Evolutionary conservation across 2,113 vertebrate genomes (phyloP), one percentile per base, ranked within the genome.

Genomic region (Eclectus roratus): DNA sequence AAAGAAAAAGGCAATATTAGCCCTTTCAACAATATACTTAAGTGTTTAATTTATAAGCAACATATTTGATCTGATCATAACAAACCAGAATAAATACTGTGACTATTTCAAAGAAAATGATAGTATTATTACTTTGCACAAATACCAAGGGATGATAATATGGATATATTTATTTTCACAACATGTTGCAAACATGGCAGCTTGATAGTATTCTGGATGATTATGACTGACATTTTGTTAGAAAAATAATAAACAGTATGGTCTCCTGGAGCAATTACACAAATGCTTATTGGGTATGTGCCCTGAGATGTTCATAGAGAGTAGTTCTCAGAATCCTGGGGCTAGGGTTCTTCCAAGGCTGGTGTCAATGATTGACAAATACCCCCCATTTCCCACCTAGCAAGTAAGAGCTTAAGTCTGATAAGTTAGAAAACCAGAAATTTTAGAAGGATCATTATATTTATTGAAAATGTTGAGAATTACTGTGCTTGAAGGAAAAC

Each of bases 191-290:
- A 92, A 29, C 15, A 46, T 39, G 79, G 76, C 92, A 91, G 71
- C 70, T 82, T 79, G 90, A 72, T 93, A 91, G 64, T 74, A 82
- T 89, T 80, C 65, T 49, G 15, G 16, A 53, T 88, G n/a, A 93
- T 73, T 56, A 52, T 37, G 85, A 65, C 61, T 88, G 86, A 79
- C 94, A 74, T 85, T 85, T 73, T 88, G 29, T 83, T 93, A 91
- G 46, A 79, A 73, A 87, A 85, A 86, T 93, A 89, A 84, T 43
- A 86, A 89, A 80, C 35, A 79, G 6, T 43, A 73, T 47, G 14
- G 11, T 84, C 14, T 89, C 76, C 77, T 88, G n/a, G 28, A 70
- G 66, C 63, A 88, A 68, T 77, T 89, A 68, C 27, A 93, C 52
- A 84, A 58, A 81, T n/a, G 20, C 10, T 93, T 47, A 25, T 35